These are phyloP conservation scores for Liolophura sinensis DNA, from an alignment of 1,140 invertebrate genomes.

Conservation along the genomic window DNA sequence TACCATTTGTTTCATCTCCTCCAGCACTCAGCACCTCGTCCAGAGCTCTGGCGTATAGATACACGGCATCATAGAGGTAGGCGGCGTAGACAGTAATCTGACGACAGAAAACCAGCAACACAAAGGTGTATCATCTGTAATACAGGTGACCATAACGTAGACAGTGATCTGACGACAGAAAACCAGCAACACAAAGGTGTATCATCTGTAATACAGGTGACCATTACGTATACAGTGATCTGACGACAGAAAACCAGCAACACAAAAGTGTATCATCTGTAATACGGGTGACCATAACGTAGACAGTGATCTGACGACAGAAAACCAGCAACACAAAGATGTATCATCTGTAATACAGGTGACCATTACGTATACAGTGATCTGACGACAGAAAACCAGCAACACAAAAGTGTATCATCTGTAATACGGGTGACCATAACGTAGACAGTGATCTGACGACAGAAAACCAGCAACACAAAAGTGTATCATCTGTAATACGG, in stretches of 20 bases:
- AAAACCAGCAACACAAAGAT: constrained; percentile 35
- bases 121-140: constrained; percentile 52
- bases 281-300: too few species aligned
- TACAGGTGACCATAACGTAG: constrained; percentile 60
- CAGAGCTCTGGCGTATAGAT: constrained; percentile 85
- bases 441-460: too few species aligned
- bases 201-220: background rate
- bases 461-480: too few species aligned
- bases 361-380: constrained; percentile 5
- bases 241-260: too few species aligned
- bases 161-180: constrained; percentile 1
- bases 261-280: too few species aligned
- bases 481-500: too few species aligned
- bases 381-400: background rate
- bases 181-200: background rate
- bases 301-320: too few species aligned
- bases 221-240: too few species aligned
- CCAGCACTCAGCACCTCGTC: constrained; percentile 72
- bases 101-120: constrained; percentile 61
- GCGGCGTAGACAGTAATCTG: constrained; percentile 90
- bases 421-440: too few species aligned
- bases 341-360: constrained; percentile 64
- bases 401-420: background rate
- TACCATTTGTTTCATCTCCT: constrained; percentile 65
- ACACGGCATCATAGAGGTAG: constrained; percentile 94